Evolutionary conservation across 2,888 invertebrate species (phyloP).

Genomic region (Smittia sp.): DNA sequence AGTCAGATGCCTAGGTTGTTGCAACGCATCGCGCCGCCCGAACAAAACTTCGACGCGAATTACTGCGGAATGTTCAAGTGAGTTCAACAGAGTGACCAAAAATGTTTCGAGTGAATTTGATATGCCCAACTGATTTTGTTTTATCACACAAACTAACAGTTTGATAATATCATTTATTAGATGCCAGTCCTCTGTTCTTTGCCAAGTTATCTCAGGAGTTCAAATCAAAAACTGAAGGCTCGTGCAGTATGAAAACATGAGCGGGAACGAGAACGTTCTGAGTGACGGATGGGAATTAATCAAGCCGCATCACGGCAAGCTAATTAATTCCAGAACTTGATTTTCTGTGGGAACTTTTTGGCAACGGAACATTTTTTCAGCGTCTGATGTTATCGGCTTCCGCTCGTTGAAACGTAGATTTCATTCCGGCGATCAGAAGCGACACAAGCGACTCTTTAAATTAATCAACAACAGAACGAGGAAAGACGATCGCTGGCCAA

Average conservation of each 20-base stretch:
- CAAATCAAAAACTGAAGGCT: slow-evolving; percentile 1
- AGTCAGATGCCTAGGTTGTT: slow-evolving; percentile 66
- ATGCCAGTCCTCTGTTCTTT: background rate
- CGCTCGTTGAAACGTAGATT: background rate
- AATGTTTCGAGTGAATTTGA: background rate
- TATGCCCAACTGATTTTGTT: background rate
- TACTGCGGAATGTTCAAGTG: slow-evolving; percentile 69
- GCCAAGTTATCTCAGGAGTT: background rate
- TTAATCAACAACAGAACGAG: slow-evolving; percentile 6
- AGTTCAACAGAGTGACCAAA: slow-evolving; percentile 42
- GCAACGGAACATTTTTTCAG: background rate
- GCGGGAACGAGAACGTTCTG: background rate
- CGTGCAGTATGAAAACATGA: background rate
- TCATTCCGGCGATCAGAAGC: background rate
- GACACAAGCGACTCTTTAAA: background rate
- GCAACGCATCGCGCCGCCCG: slow-evolving; percentile 65
- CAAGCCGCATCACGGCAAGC: background rate
- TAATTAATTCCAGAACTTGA: background rate
- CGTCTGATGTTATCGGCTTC: slow-evolving; percentile 14
- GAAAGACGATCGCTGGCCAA: background rate
- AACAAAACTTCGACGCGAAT: slow-evolving; percentile 61
- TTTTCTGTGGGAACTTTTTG: background rate
- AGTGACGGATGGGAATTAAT: background rate
- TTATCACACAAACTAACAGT: background rate
- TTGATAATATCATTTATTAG: background rate